phyloP scores from a whole-genome alignment of 2,113 vertebrate genomes.

The Camelus bactrianus region DNA sequence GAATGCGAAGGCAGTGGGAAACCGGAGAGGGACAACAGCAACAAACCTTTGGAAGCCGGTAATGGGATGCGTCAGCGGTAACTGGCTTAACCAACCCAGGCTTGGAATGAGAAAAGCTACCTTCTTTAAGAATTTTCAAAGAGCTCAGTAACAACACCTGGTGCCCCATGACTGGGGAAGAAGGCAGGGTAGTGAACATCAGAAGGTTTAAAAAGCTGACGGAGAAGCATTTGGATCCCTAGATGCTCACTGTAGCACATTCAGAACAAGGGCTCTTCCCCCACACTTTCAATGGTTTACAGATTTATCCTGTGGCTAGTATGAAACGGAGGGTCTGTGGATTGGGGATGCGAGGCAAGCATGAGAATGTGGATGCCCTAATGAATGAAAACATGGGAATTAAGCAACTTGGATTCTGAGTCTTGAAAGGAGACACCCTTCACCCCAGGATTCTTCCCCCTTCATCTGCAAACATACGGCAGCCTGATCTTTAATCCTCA shows the following conservation, averaged over 20 bases:
- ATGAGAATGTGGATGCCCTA: rapidly evolving
- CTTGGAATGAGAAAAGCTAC: neutral
- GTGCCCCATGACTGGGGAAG: neutral
- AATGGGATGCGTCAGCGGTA: neutral
- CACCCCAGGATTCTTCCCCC: neutral
- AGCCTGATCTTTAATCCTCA: neutral
- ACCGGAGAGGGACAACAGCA: neutral
- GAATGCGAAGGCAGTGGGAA: neutral
- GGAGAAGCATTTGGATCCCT: neutral
- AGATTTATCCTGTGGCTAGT: neutral
- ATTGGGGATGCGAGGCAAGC: neutral
- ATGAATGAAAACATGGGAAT: neutral
- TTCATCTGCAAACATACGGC: neutral
- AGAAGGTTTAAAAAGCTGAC: neutral
- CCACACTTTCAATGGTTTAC: too few relatives aligned
- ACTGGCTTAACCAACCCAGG: neutral
- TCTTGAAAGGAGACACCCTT: neutral
- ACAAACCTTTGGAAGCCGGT: neutral
- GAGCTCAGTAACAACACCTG: too few relatives aligned
- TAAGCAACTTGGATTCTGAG: neutral
- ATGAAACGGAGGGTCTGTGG: neutral
- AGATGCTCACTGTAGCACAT: neutral
- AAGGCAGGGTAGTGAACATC: too few relatives aligned
- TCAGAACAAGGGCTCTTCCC: neutral
- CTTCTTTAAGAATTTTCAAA: neutral